These are phyloP conservation scores for Colletes collaris DNA, from an alignment of 2,888 invertebrate species.

Conservation along the genomic window DNA sequence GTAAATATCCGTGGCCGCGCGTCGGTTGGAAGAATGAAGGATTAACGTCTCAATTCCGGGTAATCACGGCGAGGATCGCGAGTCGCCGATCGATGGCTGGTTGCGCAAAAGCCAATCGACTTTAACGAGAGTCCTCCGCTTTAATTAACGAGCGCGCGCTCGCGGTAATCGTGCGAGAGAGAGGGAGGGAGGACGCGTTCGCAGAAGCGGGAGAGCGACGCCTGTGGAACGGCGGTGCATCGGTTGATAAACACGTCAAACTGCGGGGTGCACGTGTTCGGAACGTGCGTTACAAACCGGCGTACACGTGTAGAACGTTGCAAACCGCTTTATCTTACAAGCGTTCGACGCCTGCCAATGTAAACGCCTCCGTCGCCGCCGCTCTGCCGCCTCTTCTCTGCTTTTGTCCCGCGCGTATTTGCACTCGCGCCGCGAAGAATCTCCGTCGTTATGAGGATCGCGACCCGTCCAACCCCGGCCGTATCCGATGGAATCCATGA, in stretches of 20 bases:
- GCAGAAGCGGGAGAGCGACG: conserved; percentile 33
- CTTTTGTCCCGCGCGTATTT: conserved; percentile 42
- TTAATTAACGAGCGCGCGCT: conserved; percentile 70
- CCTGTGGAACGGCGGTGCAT: conserved; percentile 38
- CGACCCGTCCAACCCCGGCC: neutral
- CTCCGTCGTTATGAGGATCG: conserved; percentile 15
- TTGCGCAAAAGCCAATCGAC: conserved; percentile 69
- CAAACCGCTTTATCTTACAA: conserved; percentile 73
- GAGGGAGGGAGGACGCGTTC: conserved; percentile 12
- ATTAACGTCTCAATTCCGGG: conserved; percentile 68
- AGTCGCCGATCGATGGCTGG: conserved; percentile 55
- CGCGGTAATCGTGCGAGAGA: conserved; percentile 44
- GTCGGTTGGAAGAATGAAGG: conserved; percentile 36
- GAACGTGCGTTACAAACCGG: conserved; percentile 66
- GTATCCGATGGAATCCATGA: conserved; percentile 7
- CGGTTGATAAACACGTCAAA: conserved; percentile 72
- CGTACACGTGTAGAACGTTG: conserved; percentile 71
- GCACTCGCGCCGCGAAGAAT: conserved; percentile 24
- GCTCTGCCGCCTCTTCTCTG: conserved; percentile 38
- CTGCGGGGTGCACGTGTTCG: conserved; percentile 69
- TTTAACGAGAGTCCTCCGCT: conserved; percentile 70
- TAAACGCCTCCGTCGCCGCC: conserved; percentile 65
- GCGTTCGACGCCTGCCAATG: conserved; percentile 73
- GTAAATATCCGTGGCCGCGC: conserved; percentile 27
- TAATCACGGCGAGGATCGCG: conserved; percentile 56